Evolutionary conservation across 2,113 vertebrate genomes (phyloP).

Genomic region (Neoarius graeffei): DNA sequence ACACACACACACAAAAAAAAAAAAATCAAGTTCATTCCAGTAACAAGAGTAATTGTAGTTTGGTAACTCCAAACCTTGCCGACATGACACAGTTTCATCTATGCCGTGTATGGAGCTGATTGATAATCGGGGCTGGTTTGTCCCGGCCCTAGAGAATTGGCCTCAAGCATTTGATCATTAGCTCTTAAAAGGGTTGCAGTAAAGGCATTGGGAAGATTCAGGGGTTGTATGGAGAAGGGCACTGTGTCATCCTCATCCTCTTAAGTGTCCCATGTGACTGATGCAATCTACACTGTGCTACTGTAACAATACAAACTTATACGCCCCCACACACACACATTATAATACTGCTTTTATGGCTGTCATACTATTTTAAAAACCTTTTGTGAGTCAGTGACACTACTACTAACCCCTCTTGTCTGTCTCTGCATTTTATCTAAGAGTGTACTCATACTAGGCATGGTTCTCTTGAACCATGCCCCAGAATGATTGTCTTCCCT

Average conservation of each 20-base stretch:
- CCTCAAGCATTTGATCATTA: slow-evolving; percentile 75
- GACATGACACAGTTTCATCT: slow-evolving; percentile 8
- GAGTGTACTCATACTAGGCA: too few relatives aligned
- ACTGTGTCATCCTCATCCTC: slow-evolving; percentile 73
- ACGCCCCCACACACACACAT: background rate
- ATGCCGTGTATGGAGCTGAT: slow-evolving; percentile 54
- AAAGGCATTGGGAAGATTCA: slow-evolving; percentile 70
- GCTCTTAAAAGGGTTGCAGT: slow-evolving; percentile 73
- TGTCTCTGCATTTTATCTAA: background rate
- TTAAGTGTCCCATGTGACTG: slow-evolving; percentile 78
- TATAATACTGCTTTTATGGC: background rate
- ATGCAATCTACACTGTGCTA: slow-evolving; percentile 71
- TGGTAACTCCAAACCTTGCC: too few relatives aligned
- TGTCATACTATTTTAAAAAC: slow-evolving; percentile 15
- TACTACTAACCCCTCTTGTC: background rate
- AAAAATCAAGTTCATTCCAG: too few relatives aligned
- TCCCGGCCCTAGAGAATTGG: slow-evolving; percentile 65
- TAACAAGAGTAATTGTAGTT: too few relatives aligned
- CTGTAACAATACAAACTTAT: slow-evolving; percentile 64
- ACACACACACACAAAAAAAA: too few relatives aligned
- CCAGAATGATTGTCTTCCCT: too few relatives aligned
- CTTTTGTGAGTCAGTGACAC: slow-evolving; percentile 10
- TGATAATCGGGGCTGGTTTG: slow-evolving; percentile 68
- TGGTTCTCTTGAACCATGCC: too few relatives aligned
- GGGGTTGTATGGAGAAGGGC: slow-evolving; percentile 60